phyloP scores from a whole-genome alignment of 2,797 vertebrate species.

The Eulemur albifrons region DNA sequence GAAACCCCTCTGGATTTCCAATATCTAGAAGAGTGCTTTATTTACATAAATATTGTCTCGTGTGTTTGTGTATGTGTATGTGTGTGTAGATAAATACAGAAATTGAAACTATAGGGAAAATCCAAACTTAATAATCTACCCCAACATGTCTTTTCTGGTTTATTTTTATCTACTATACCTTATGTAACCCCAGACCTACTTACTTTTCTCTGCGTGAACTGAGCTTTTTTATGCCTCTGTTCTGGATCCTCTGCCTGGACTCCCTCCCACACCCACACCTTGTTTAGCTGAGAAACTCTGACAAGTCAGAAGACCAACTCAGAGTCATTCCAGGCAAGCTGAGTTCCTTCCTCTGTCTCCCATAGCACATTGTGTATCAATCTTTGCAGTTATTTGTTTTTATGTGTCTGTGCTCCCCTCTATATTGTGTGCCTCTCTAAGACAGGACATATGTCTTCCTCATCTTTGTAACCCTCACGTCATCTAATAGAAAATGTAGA shows the following conservation, averaged over 20 bases:
- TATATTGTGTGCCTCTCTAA: neutral
- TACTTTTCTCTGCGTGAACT: neutral
- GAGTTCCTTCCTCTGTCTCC: neutral
- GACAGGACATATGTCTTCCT: neutral
- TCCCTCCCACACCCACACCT: neutral
- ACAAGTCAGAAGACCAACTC: neutral
- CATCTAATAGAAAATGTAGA: neutral
- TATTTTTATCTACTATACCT: slow-evolving; percentile 24
- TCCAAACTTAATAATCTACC: neutral
- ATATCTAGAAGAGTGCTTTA: neutral
- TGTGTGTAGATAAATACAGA: neutral
- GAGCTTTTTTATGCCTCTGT: neutral
- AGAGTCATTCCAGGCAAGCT: neutral
- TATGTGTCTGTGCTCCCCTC: neutral
- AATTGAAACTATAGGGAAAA: neutral
- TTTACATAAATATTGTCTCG: neutral
- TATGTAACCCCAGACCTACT: slow-evolving; percentile 24
- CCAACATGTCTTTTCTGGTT: neutral
- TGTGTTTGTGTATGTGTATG: too few species aligned
- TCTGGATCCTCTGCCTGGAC: neutral
- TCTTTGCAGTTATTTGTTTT: neutral
- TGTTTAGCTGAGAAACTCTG: neutral
- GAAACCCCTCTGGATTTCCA: neutral
- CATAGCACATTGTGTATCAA: neutral
- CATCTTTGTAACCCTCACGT: neutral